phyloP scores from a whole-genome alignment of 2,113 vertebrate species.

The Anarhynchus alexandrinus region DNA sequence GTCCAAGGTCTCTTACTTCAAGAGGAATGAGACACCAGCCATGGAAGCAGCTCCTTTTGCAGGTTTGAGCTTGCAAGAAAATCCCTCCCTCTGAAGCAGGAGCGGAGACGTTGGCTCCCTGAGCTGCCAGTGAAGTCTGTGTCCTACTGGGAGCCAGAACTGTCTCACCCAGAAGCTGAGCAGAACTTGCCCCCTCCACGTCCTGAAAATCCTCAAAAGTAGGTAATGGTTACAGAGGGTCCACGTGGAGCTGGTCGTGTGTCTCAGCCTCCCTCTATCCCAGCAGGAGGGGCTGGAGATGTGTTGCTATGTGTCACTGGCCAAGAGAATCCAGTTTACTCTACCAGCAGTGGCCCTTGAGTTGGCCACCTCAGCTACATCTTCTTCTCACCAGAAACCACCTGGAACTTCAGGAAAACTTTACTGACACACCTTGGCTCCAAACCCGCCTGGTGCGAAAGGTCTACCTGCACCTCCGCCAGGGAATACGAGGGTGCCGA shows the following conservation, averaged over 20 bases:
- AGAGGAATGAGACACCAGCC: neutral
- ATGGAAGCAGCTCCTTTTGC: neutral
- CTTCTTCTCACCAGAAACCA: neutral
- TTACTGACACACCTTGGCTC: neutral
- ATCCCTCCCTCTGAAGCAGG: neutral
- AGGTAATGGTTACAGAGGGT: neutral
- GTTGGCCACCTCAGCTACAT: neutral
- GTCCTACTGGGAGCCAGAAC: neutral
- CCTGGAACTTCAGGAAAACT: neutral
- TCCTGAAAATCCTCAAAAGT: neutral
- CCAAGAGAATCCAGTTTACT: neutral
- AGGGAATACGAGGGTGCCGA: neutral
- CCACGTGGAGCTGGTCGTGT: neutral
- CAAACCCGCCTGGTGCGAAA: neutral
- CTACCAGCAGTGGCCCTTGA: neutral
- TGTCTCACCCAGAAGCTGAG: neutral
- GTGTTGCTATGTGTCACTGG: neutral
- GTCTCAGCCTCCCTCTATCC: neutral
- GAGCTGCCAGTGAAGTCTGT: neutral
- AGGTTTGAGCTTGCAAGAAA: neutral
- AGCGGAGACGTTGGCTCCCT: neutral
- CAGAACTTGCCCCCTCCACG: neutral
- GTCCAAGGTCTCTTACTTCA: neutral
- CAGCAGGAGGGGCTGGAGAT: neutral
- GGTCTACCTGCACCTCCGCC: neutral